These are phyloP conservation scores for Phalanger gymnotis DNA, from an alignment of 2,797 vertebrate species.

Conservation along the genomic window DNA sequence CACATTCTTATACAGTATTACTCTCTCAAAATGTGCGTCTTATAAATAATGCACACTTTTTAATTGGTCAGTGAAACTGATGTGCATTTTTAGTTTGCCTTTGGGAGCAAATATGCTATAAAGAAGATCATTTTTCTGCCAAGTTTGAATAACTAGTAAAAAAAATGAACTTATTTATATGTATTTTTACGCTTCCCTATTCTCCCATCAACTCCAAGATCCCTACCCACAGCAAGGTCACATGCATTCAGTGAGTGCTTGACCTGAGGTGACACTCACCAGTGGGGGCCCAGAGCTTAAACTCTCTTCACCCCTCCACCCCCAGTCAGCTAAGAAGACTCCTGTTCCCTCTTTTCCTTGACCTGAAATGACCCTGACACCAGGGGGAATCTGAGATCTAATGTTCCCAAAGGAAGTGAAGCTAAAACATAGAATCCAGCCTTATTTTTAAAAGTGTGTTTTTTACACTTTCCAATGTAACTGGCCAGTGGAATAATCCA, in stretches of 20 bases:
- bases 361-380: not conserved
- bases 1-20: constrained; percentile 14
- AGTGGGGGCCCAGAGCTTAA: not conserved
- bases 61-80: not conserved
- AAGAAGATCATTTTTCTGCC: not conserved
- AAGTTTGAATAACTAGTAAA: not conserved
- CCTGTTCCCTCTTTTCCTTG: not conserved
- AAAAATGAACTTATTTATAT: not conserved
- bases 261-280: not conserved
- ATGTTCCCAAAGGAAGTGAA: not conserved
- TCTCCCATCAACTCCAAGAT: not conserved
- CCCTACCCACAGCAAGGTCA: no score
- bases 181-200: not conserved
- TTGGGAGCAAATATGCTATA: not conserved
- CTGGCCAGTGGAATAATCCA: not conserved
- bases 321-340: not conserved
- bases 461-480: not conserved
- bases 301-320: not conserved
- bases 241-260: not conserved
- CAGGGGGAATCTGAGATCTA: not conserved
- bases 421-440: not conserved
- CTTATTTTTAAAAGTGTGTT: not conserved
- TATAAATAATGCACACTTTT: not conserved
- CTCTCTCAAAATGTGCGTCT: not conserved
- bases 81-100: not conserved